Evolutionary conservation across 1,140 invertebrate genomes (phyloP).

Genomic region (Penaeus chinensis): DNA sequence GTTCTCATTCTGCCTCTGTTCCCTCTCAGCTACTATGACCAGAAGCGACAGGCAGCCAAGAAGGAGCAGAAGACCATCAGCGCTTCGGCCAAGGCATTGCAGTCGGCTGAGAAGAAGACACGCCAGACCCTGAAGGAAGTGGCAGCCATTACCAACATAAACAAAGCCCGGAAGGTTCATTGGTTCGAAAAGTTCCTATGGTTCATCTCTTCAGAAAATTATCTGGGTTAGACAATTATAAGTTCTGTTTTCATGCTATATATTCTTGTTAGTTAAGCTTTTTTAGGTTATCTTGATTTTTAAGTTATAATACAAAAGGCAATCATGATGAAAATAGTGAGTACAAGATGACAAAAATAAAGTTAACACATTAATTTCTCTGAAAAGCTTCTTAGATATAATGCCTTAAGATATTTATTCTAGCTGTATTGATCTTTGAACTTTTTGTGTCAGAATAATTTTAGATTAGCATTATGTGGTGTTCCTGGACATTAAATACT

Average conservation of each 20-base stretch:
- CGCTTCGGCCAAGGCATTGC: constrained; percentile 92
- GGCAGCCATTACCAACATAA: constrained; percentile 91
- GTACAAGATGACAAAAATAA: no score
- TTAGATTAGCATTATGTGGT: no score
- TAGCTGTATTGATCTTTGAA: no score
- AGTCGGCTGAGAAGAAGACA: constrained; percentile 95
- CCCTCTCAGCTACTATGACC: constrained; percentile 85
- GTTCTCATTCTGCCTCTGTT: constrained; percentile 47
- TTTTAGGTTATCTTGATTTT: no score
- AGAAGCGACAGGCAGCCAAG: constrained; percentile 88
- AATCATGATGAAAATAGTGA: no score
- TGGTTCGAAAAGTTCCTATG: constrained; percentile 99
- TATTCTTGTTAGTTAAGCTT: no score
- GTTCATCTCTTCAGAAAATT: constrained; percentile 99
- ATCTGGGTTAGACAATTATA: constrained; percentile 74
- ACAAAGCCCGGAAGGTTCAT: constrained; percentile 86
- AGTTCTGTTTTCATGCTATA: constrained; percentile 12
- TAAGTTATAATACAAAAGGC: no score
- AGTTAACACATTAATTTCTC: no score
- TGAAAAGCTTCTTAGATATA: no score
- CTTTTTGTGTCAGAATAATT: no score
- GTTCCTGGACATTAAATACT: no score
- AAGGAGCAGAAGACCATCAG: constrained; percentile 98
- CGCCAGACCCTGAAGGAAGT: constrained; percentile 96
- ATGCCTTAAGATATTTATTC: no score